These are phyloP conservation scores for Theonella swinhoei DNA, from an alignment of 37 sponge, comb jelly and placozoan species.

Conservation along the genomic window DNA sequence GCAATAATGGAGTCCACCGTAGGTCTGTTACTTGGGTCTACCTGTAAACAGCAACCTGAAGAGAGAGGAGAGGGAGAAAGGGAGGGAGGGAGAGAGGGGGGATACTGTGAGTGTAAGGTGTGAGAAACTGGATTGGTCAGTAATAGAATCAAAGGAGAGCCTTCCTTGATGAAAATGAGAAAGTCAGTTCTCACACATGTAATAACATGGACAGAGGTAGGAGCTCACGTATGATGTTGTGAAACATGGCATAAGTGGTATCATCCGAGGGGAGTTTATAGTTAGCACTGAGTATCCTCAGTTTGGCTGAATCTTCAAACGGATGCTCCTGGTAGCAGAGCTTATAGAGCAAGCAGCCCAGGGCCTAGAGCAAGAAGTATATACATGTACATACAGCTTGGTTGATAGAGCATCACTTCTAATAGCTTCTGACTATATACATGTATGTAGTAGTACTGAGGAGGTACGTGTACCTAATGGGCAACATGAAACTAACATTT, in stretches of 20 bases:
- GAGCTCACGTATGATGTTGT: conserved; percentile 70
- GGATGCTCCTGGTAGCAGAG: conserved; percentile 85
- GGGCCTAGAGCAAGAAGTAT: conserved; percentile 30
- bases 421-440: no score
- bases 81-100: neutral
- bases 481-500: no score
- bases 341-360: conserved; percentile 87
- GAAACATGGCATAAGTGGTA: conserved; percentile 39
- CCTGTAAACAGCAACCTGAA: conserved; percentile 60
- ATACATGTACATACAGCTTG: neutral
- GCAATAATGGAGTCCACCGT: conserved; percentile 53
- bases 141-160: neutral
- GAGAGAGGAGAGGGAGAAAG: neutral
- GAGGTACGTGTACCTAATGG: no score
- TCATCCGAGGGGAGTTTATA: conserved; percentile 76
- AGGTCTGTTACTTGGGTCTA: conserved; percentile 62
- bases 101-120: neutral
- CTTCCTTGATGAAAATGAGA: neutral
- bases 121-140: neutral
- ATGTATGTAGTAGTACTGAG: no score
- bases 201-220: no score
- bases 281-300: conserved; percentile 89
- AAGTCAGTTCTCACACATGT: no score
- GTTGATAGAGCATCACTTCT: neutral
- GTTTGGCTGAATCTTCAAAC: conserved; percentile 86